Percentiles rank a stretch among this genome's conserved stretches.
Conservation (phyloP, 2,113 vertebrate genomes). For the Vulpes ferrilata region DNA sequence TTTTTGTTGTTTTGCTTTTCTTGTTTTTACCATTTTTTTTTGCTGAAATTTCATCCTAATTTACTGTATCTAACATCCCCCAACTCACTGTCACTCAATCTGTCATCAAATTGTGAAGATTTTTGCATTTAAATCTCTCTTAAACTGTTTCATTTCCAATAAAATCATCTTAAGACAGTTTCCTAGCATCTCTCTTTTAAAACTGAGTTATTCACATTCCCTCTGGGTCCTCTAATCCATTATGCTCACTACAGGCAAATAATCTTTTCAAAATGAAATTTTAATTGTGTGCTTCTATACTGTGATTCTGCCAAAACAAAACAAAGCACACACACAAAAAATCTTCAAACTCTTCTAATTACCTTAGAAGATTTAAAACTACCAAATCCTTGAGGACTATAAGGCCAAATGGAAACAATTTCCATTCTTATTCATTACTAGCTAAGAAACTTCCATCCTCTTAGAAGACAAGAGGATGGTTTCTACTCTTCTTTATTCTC, state of each 20-base stretch:
- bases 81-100: neutral
- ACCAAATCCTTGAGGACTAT: neutral
- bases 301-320: slow-evolving; percentile 24
- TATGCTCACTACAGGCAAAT: neutral
- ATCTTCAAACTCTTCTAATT: neutral
- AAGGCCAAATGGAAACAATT: neutral
- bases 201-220: neutral
- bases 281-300: neutral
- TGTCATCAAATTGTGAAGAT: neutral
- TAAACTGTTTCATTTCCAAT: neutral
- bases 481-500: neutral
- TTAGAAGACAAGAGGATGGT: neutral
- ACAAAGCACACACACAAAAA: neutral
- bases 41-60: neutral
- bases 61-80: neutral
- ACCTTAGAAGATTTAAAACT: neutral
- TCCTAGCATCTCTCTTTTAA: neutral
- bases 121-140: slow-evolving; percentile 33
- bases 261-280: slow-evolving; percentile 53
- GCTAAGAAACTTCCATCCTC: neutral
- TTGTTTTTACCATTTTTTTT: neutral
- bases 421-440: neutral
- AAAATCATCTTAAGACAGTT: neutral
- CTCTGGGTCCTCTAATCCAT: neutral
- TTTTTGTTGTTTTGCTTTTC: neutral